phyloP scores from a whole-genome alignment of 2,113 vertebrate genomes.

The Megaptera novaeangliae region DNA sequence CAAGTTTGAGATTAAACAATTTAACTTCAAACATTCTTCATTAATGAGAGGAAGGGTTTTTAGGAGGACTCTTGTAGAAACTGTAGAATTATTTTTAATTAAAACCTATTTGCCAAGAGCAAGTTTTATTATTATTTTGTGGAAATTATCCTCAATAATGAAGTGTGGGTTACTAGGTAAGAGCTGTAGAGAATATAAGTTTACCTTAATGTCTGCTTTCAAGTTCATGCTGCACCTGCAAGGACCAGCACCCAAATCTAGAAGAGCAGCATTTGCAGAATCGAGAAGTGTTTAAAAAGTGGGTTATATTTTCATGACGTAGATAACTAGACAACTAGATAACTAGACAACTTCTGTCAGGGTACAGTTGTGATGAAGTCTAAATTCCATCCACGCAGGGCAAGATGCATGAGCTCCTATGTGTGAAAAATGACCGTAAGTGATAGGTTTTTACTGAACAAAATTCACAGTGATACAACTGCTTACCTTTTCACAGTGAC shows the following conservation, averaged over 20 bases:
- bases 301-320: conserved; percentile 49
- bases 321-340: conserved; percentile 42
- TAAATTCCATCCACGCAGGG: conserved; percentile 60
- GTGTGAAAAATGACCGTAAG: conserved; percentile 71
- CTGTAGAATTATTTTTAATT: neutral
- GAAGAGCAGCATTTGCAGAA: neutral
- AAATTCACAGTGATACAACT: conserved; percentile 76
- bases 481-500: conserved; percentile 75
- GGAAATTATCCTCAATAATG: neutral
- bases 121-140: neutral
- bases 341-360: conserved; percentile 50
- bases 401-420: conserved; percentile 58
- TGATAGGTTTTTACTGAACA: conserved; percentile 74
- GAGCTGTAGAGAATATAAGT: neutral
- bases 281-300: neutral
- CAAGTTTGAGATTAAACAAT: neutral
- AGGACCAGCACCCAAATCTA: neutral
- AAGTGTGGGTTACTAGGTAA: neutral
- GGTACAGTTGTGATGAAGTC: conserved; percentile 63
- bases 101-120: neutral
- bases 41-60: neutral
- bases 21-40: neutral
- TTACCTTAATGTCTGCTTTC: neutral
- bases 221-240: neutral
- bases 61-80: neutral